A percentile compares a stretch with the other conserved stretches of the same genome.
Evolutionary conservation across 2,113 vertebrate species (phyloP).

Genomic region (Forbesichthys papilliferus): DNA sequence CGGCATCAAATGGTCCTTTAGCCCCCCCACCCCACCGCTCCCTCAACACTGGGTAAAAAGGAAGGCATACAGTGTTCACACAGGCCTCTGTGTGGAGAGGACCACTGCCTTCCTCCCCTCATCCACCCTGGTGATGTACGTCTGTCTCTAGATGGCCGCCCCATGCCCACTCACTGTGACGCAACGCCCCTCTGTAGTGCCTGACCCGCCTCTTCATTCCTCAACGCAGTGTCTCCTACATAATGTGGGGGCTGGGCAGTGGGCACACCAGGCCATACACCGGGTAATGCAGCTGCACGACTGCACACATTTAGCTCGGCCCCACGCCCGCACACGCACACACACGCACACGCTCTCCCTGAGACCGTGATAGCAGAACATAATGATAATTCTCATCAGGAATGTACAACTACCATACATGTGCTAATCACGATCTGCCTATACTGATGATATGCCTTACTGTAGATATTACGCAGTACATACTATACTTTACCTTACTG

Average conservation of each 20-base stretch:
- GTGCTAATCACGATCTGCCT: too few species aligned
- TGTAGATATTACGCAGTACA: too few species aligned
- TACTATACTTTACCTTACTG: too few species aligned
- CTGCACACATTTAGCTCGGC: conserved; percentile 28
- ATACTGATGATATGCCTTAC: too few species aligned
- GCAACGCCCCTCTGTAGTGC: conserved; percentile 36
- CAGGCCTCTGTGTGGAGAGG: conserved; percentile 39
- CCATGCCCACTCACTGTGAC: conserved; percentile 57
- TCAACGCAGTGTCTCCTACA: conserved; percentile 55
- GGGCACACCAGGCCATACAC: conserved; percentile 15
- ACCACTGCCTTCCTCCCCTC: conserved; percentile 19
- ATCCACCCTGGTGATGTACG: neutral
- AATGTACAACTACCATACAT: too few species aligned
- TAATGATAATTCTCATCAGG: too few species aligned
- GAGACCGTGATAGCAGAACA: neutral
- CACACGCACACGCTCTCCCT: conserved; percentile 17
- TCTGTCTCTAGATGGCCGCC: conserved; percentile 26
- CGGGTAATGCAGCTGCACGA: conserved; percentile 37
- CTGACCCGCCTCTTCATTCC: conserved; percentile 19
- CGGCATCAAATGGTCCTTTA: conserved; percentile 67
- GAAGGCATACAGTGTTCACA: conserved; percentile 7
- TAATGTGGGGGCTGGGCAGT: conserved; percentile 48
- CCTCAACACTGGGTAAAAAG: conserved; percentile 44
- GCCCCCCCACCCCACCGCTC: conserved; percentile 18
- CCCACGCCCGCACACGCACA: conserved; percentile 26